Evolutionary conservation across 2,113 vertebrate species (phyloP).

Genomic region (Antidorcas marsupialis): DNA sequence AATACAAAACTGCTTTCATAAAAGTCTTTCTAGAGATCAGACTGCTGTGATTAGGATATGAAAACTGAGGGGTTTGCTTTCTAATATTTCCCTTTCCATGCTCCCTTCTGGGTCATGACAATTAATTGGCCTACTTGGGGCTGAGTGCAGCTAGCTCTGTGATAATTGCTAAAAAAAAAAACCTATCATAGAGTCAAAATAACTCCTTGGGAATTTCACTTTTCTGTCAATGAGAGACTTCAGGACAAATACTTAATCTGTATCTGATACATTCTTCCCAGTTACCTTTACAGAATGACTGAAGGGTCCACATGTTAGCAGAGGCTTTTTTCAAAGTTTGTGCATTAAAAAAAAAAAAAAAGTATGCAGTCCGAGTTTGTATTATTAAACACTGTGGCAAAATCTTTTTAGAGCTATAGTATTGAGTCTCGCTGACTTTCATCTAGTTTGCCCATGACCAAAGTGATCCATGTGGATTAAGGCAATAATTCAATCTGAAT

Average conservation of each 20-base stretch:
- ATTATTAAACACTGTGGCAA: conserved; percentile 23
- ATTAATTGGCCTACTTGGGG: neutral
- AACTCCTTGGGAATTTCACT: conserved; percentile 17
- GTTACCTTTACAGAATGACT: neutral
- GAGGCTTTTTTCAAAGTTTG: conserved; percentile 13
- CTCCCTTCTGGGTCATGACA: neutral
- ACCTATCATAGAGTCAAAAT: neutral
- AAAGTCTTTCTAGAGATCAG: neutral
- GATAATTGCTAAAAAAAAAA: neutral
- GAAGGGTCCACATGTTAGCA: neutral
- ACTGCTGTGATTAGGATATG: conserved; percentile 24
- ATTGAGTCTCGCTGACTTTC: conserved; percentile 26
- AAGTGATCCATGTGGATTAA: conserved; percentile 24
- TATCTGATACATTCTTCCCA: neutral
- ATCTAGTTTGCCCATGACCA: neutral
- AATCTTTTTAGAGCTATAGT: neutral
- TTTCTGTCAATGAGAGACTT: neutral
- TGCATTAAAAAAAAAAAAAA: neutral
- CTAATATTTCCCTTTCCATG: conserved; percentile 17
- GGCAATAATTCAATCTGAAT: conserved; percentile 39
- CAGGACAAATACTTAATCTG: conserved; percentile 7
- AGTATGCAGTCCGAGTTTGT: neutral
- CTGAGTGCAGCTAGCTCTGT: neutral
- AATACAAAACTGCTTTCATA: conserved; percentile 15
- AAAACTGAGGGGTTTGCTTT: neutral